phyloP scores from a whole-genome alignment of 2,888 invertebrate genomes.

The Tricholauxania praeusta region DNA sequence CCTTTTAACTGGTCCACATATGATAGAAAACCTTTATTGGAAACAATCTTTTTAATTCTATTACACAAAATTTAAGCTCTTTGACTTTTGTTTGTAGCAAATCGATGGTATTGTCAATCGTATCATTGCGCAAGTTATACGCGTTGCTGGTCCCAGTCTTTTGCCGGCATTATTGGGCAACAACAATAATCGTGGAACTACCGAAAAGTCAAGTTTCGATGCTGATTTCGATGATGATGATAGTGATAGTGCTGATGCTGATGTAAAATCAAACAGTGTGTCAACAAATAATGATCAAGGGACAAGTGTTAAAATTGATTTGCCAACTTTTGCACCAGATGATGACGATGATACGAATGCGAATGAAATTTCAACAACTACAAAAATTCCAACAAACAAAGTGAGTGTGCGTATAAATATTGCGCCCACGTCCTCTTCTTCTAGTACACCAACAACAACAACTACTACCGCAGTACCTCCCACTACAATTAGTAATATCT shows the following conservation, averaged over 20 bases:
- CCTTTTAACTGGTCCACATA: no score
- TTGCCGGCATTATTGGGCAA: constrained; percentile 62
- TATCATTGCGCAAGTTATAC: constrained; percentile 73
- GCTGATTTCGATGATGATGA: constrained; percentile 68
- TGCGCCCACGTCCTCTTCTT: constrained; percentile 22
- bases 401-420: constrained; percentile 55
- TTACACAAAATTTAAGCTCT: constrained; percentile 15
- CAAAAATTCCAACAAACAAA: constrained; percentile 49
- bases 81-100: constrained; percentile 58
- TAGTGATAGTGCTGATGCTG: constrained; percentile 33
- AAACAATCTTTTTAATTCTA: no score
- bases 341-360: constrained; percentile 68
- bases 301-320: constrained; percentile 72
- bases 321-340: constrained; percentile 76
- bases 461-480: constrained; percentile 25
- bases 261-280: constrained; percentile 48
- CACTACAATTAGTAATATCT: constrained; percentile 39
- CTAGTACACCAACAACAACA: constrained; percentile 41
- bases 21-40: no score
- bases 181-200: constrained; percentile 53
- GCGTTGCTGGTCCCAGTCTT: constrained; percentile 81
- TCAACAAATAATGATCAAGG: constrained; percentile 57
- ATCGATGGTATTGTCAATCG: constrained; percentile 67
- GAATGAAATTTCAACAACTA: background rate
- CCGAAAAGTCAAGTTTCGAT: constrained; percentile 64